Evolutionary conservation across 2,113 vertebrate genomes (phyloP).

Genomic region (Myrmecophaga tridactyla): DNA sequence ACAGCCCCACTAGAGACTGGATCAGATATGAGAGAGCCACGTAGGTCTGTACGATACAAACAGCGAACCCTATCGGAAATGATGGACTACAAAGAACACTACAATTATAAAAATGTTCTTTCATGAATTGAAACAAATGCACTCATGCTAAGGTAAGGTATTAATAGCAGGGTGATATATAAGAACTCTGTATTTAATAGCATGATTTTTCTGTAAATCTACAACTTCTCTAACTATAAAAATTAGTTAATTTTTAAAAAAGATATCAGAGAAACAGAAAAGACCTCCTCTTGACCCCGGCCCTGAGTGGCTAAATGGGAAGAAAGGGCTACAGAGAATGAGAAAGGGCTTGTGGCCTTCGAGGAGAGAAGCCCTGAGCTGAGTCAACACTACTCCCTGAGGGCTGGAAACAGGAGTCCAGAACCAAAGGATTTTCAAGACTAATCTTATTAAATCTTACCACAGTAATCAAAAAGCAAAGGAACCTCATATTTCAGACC

Average conservation of each 20-base stretch:
- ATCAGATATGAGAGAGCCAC: background rate
- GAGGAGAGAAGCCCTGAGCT: background rate
- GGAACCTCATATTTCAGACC: background rate
- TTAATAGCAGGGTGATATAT: too few species aligned
- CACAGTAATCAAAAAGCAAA: background rate
- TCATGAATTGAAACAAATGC: too few species aligned
- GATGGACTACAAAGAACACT: too few species aligned
- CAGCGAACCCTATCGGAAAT: too few species aligned
- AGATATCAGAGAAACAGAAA: background rate
- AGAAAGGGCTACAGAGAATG: background rate
- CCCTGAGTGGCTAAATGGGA: background rate
- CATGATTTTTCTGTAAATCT: too few species aligned
- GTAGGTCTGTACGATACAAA: too few species aligned
- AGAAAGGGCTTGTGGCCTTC: background rate
- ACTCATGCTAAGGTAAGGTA: too few species aligned
- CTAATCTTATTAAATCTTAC: background rate
- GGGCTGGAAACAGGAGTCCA: background rate
- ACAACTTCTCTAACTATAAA: too few species aligned
- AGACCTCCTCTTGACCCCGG: background rate
- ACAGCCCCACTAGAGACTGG: background rate
- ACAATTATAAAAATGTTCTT: too few species aligned
- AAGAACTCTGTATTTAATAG: too few species aligned
- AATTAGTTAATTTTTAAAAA: too few species aligned
- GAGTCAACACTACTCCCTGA: background rate
- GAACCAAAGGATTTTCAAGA: slow-evolving; percentile 35